A percentile compares a stretch with the other conserved stretches of the same genome.
These are phyloP conservation scores for Euglossa dilemma DNA, from an alignment of 1,140 invertebrate species.

Conservation along the genomic window DNA sequence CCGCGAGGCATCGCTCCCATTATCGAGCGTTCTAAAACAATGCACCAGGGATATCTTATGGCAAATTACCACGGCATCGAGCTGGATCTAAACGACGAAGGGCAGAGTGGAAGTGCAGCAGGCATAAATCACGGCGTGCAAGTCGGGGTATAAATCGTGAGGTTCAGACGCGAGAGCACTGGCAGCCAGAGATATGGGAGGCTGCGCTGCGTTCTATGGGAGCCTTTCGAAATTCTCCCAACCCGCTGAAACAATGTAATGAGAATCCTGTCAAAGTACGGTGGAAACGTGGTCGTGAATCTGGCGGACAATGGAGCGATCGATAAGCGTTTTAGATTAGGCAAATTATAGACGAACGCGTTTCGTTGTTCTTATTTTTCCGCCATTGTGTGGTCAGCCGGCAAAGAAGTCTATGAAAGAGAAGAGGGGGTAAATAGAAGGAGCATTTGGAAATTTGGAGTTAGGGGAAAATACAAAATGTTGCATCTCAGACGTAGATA, in stretches of 20 bases:
- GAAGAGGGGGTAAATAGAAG: too few relatives aligned
- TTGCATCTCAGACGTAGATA: too few relatives aligned
- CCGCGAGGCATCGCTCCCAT: background rate
- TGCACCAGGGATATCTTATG: background rate
- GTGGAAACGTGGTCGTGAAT: background rate
- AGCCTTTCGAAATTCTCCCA: slow-evolving; percentile 8
- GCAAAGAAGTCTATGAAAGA: too few relatives aligned
- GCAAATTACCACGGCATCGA: slow-evolving; percentile 34
- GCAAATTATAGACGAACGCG: background rate
- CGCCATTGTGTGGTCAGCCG: background rate
- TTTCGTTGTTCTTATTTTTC: background rate
- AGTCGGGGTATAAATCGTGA: slow-evolving; percentile 28
- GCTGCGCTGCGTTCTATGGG: background rate
- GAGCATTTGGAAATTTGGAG: too few relatives aligned
- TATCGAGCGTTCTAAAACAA: slow-evolving; percentile 30
- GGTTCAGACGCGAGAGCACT: slow-evolving; percentile 10
- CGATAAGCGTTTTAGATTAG: slow-evolving; percentile 1
- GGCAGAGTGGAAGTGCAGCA: slow-evolving; percentile 8
- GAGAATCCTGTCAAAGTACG: slow-evolving; percentile 16
- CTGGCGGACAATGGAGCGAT: slow-evolving; percentile 15
- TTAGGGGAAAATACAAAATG: too few relatives aligned
- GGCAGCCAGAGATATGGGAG: background rate
- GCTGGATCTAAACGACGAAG: slow-evolving; percentile 34
- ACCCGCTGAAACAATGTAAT: slow-evolving; percentile 32
- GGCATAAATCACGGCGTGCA: slow-evolving; percentile 22